These are phyloP conservation scores for Anhinga rufa DNA, from an alignment of 2,113 vertebrate species.

Conservation along the genomic window DNA sequence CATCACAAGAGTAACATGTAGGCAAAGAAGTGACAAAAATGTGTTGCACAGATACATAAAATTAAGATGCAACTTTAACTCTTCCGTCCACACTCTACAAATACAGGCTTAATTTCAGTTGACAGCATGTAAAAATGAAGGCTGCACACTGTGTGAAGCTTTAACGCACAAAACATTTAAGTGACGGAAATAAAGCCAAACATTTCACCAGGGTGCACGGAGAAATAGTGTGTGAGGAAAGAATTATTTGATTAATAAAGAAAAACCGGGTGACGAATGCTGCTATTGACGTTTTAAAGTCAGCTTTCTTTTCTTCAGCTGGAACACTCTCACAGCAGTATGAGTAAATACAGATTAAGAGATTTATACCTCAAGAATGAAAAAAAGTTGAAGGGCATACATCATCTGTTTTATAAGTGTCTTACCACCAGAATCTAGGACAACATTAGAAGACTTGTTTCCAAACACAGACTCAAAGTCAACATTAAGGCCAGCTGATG, in stretches of 20 bases:
- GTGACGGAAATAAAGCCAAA: background rate
- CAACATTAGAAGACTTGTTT: slow-evolving; percentile 84
- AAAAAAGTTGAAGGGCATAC: background rate
- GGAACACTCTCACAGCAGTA: background rate
- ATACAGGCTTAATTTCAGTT: background rate
- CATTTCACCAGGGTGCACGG: background rate
- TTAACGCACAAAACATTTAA: background rate
- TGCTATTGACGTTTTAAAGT: background rate
- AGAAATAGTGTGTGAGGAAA: background rate
- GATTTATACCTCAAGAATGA: background rate
- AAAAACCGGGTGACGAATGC: background rate
- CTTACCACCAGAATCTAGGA: slow-evolving; percentile 86
- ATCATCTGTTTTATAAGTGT: background rate
- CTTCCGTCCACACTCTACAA: background rate
- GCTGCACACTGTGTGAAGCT: background rate
- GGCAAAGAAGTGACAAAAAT: background rate
- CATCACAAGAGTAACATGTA: background rate
- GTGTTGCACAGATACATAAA: background rate
- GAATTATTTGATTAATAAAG: background rate
- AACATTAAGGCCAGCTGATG: slow-evolving; percentile 87
- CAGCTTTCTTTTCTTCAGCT: background rate
- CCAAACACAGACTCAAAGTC: slow-evolving; percentile 97
- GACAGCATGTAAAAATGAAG: background rate
- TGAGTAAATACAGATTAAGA: background rate
- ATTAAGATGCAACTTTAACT: background rate